Evolutionary conservation across 2,797 vertebrate genomes (phyloP).

Genomic region (Melanotaenia pygmaea): DNA sequence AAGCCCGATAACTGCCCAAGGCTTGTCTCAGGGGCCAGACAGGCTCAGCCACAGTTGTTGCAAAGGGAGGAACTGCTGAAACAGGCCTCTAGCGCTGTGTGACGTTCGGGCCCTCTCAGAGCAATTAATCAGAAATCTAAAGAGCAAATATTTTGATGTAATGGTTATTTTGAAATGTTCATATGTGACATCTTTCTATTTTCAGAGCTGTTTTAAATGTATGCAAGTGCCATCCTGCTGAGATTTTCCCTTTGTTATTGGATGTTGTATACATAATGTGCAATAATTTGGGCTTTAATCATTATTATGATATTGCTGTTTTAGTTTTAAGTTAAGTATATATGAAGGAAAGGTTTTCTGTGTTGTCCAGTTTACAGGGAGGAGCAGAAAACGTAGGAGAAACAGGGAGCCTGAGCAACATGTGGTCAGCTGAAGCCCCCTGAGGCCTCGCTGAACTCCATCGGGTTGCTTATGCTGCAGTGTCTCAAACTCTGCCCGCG

Average conservation of each 20-base stretch:
- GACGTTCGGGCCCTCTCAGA: slow-evolving; percentile 5
- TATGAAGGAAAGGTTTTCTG: neutral
- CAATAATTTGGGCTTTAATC: slow-evolving; percentile 2
- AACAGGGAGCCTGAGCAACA: slow-evolving; percentile 30
- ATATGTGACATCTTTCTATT: neutral
- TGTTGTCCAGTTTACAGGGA: slow-evolving; percentile 15
- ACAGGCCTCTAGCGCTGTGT: slow-evolving; percentile 12
- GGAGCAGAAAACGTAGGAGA: slow-evolving; percentile 11
- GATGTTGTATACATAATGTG: neutral
- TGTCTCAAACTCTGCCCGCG: slow-evolving; percentile 65
- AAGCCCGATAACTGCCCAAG: slow-evolving; percentile 29
- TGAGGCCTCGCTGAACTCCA: slow-evolving; percentile 49
- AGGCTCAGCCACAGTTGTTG: slow-evolving; percentile 27
- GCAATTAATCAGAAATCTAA: neutral
- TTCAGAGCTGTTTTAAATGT: neutral
- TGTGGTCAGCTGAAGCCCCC: slow-evolving; percentile 55
- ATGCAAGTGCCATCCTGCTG: neutral
- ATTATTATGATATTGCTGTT: neutral
- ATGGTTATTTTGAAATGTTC: slow-evolving; percentile 3
- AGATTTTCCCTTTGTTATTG: neutral
- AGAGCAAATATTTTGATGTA: slow-evolving; percentile 8
- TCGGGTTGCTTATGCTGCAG: slow-evolving; percentile 48
- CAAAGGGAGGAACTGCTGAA: slow-evolving; percentile 9
- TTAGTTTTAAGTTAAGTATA: neutral
- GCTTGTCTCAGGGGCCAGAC: slow-evolving; percentile 32